Evolutionary conservation across 30 jellyfish, hydroid and myxozoan genomes (phyloP).

Genomic region (Phacellophora camtschatica): DNA sequence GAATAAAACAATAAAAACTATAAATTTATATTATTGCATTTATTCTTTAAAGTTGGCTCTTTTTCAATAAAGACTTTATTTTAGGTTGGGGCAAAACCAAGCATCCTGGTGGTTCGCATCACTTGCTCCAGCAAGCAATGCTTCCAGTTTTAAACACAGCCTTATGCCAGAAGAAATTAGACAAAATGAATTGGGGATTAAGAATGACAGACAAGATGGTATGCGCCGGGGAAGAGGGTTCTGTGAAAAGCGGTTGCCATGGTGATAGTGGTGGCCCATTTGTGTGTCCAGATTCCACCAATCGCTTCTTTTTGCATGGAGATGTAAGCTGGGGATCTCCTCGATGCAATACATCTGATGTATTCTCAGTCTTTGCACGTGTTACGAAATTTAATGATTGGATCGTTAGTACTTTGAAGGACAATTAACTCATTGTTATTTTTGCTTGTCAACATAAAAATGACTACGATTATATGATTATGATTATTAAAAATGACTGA

Average conservation of each 20-base stretch:
- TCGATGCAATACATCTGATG: constrained; percentile 40
- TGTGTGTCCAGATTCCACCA: constrained; percentile 54
- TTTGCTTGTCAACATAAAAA: too few relatives aligned
- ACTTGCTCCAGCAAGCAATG: constrained; percentile 59
- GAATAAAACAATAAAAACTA: too few relatives aligned
- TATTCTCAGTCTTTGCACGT: constrained; percentile 73
- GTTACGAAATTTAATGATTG: constrained; percentile 56
- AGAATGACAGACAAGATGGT: constrained; percentile 50
- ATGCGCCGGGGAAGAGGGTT: constrained; percentile 52
- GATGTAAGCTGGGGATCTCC: constrained; percentile 90
- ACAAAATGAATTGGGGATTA: constrained; percentile 31
- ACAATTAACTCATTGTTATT: background rate
- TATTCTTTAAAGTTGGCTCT: background rate
- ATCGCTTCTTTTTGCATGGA: constrained; percentile 63
- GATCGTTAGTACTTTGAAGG: constrained; percentile 34
- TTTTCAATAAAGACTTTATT: background rate
- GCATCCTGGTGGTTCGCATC: constrained; percentile 57
- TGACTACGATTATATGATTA: too few relatives aligned
- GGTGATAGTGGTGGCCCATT: constrained; percentile 89
- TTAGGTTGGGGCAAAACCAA: constrained; percentile 70
- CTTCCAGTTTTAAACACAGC: constrained; percentile 34
- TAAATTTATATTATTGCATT: too few relatives aligned
- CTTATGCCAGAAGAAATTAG: constrained; percentile 46
- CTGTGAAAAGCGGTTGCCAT: constrained; percentile 72
- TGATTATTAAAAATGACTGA: too few relatives aligned